phyloP scores from a whole-genome alignment of 2,888 invertebrate species.

The Hyalella azteca region DNA sequence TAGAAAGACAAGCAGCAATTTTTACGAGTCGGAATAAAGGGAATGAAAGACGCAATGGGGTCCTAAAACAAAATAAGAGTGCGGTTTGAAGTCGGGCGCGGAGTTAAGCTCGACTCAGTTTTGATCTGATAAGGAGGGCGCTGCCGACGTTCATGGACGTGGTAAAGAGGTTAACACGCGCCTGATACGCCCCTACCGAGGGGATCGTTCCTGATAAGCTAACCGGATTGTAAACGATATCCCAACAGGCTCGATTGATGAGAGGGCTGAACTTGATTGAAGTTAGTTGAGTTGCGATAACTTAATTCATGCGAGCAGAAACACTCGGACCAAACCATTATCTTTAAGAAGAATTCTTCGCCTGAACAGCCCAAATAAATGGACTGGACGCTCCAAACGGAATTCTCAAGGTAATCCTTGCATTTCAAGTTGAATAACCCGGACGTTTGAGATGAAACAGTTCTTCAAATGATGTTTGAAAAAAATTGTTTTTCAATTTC shows the following conservation, averaged over 20 bases:
- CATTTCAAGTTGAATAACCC: too few relatives aligned
- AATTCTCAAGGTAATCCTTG: too few relatives aligned
- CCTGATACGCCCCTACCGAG: background rate
- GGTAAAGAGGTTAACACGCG: constrained; percentile 31
- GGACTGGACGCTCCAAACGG: background rate
- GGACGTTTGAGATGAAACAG: too few relatives aligned
- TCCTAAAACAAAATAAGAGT: background rate
- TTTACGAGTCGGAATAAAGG: too few relatives aligned
- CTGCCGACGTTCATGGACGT: background rate
- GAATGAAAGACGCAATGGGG: too few relatives aligned
- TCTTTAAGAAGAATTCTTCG: too few relatives aligned
- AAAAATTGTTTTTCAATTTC: too few relatives aligned
- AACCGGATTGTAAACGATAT: constrained; percentile 37
- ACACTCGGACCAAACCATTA: constrained; percentile 19
- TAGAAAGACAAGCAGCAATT: too few relatives aligned
- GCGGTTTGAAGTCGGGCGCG: constrained; percentile 25
- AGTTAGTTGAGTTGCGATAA: constrained; percentile 31
- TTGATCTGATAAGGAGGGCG: background rate
- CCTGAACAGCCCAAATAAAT: too few relatives aligned
- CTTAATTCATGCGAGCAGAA: constrained; percentile 13
- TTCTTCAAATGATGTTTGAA: too few relatives aligned
- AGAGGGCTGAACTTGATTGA: constrained; percentile 28
- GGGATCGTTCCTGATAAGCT: constrained; percentile 28
- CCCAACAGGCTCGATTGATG: constrained; percentile 29
- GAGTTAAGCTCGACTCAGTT: background rate